phyloP scores from a whole-genome alignment of 2,797 vertebrate genomes.

The Tokudaia tokunoshimensis region DNA sequence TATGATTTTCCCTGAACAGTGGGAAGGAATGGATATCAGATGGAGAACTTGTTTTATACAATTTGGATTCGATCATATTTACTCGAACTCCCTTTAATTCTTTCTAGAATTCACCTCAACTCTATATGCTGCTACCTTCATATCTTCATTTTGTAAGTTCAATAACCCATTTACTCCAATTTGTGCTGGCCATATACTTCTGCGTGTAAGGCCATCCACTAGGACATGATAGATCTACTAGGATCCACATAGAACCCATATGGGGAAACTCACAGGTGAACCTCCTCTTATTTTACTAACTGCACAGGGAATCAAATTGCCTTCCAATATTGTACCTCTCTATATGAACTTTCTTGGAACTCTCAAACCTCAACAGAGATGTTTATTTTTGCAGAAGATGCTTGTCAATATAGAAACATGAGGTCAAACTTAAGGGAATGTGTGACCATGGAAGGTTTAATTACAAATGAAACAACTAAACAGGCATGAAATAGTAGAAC shows the following conservation, averaged over 20 bases:
- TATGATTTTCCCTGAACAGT: neutral
- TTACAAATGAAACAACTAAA: neutral
- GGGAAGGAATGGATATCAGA: too few species aligned
- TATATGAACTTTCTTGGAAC: neutral
- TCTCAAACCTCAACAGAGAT: neutral
- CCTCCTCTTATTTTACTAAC: too few species aligned
- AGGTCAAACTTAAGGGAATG: neutral
- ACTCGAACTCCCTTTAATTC: too few species aligned
- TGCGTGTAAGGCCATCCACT: neutral
- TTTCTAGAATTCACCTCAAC: too few species aligned
- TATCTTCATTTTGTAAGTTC: neutral
- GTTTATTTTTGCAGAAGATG: neutral
- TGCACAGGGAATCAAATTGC: neutral
- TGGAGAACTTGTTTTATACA: neutral
- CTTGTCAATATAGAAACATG: neutral
- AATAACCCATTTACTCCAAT: too few species aligned
- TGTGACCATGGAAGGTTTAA: neutral
- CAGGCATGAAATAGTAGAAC: neutral
- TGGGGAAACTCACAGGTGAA: neutral
- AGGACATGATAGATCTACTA: neutral
- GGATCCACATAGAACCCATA: neutral
- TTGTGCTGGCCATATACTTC: neutral
- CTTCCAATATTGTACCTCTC: neutral
- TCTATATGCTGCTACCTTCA: neutral
- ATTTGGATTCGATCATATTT: too few species aligned